These are phyloP conservation scores for Meiosimyza decipiens DNA, from an alignment of 2,888 invertebrate genomes.

Conservation along the genomic window DNA sequence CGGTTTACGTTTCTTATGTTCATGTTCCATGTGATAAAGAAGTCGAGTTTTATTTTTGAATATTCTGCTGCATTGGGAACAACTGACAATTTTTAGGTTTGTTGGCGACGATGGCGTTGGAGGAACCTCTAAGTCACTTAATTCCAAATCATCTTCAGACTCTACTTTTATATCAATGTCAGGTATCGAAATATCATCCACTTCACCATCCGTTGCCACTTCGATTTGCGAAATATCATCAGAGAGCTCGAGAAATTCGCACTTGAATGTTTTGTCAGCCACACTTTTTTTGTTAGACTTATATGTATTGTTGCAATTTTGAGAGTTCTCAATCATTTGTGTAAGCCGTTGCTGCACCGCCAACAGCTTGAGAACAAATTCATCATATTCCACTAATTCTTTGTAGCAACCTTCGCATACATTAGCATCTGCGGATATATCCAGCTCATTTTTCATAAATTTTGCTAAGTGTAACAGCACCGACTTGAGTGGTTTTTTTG, in stretches of 20 bases:
- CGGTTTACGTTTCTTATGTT: conserved; percentile 45
- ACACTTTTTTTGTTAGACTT: too few species aligned
- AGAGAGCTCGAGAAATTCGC: conserved; percentile 5
- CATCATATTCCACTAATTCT: conserved; percentile 58
- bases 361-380: conserved; percentile 60
- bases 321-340: conserved; percentile 51
- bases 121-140: conserved; percentile 10
- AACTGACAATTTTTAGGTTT: conserved; percentile 8
- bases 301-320: conserved; percentile 38
- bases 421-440: conserved; percentile 49
- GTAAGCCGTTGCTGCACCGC: conserved; percentile 57
- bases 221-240: too few species aligned
- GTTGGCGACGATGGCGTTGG: conserved; percentile 28
- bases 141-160: conserved; percentile 30
- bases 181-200: too few species aligned
- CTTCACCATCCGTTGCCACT: too few species aligned
- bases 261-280: conserved; percentile 23
- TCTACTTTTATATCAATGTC: conserved; percentile 33
- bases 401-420: conserved; percentile 56
- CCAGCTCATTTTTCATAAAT: conserved; percentile 56
- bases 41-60: conserved; percentile 23
- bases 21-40: conserved; percentile 51
- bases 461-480: conserved; percentile 60
- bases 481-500: conserved; percentile 56
- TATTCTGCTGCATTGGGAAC: conserved; percentile 16